A percentile compares a stretch with the other conserved stretches of the same genome.
Evolutionary conservation across 2,888 invertebrate species (phyloP).

Genomic region (Erebia palarica): DNA sequence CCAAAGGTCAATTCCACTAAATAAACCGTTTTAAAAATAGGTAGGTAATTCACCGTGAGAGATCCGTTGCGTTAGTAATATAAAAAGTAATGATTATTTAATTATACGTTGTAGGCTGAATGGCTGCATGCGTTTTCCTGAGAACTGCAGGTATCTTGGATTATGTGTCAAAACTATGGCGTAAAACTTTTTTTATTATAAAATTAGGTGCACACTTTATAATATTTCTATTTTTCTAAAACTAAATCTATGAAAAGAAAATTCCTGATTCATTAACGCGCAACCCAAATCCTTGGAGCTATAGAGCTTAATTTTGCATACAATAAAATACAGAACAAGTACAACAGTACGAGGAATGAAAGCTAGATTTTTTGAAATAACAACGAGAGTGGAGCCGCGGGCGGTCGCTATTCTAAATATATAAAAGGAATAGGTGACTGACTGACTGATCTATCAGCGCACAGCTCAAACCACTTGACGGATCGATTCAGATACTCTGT

Average conservation of each 20-base stretch:
- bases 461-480: no score
- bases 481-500: no score
- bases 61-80: constrained; percentile 29
- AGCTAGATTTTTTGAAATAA: no score
- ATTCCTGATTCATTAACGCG: not conserved
- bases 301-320: no score
- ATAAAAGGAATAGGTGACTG: no score
- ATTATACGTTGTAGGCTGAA: constrained; percentile 30
- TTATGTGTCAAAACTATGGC: constrained; percentile 25
- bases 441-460: no score
- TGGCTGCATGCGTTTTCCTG: constrained; percentile 15
- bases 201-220: not conserved
- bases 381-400: no score
- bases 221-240: not conserved
- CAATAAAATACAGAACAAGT: no score
- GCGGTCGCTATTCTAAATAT: no score
- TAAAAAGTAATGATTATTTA: constrained; percentile 40
- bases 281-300: no score
- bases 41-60: constrained; percentile 33
- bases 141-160: constrained; percentile 26
- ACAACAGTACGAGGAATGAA: no score
- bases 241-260: not conserved
- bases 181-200: constrained; percentile 15
- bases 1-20: constrained; percentile 25
- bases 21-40: constrained; percentile 29